phyloP scores from a whole-genome alignment of 2,113 vertebrate genomes.

The Indicator indicator region DNA sequence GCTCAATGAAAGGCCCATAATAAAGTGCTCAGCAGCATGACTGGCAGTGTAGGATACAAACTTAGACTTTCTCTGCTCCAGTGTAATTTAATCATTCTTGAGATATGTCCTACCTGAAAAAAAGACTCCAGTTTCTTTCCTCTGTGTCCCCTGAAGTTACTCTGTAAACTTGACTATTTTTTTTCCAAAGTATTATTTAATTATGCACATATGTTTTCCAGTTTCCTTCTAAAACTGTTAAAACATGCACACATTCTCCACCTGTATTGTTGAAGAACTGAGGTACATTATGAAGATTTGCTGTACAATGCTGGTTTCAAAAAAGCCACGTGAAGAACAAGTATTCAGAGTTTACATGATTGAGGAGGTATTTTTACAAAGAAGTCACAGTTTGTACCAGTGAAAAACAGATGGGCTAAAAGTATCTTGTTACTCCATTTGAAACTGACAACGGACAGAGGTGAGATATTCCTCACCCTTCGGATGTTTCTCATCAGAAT shows the following conservation, averaged over 20 bases:
- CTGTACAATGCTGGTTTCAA: neutral
- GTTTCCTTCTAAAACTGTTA: constrained; percentile 1
- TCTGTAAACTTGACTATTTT: neutral
- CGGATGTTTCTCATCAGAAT: neutral
- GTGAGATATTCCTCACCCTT: neutral
- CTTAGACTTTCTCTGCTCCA: neutral
- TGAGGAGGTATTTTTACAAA: constrained; percentile 12
- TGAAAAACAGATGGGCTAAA: neutral
- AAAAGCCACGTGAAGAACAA: neutral
- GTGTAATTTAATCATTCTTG: neutral
- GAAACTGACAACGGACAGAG: neutral
- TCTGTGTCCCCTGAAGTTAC: neutral
- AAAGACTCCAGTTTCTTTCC: neutral
- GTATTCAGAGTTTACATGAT: neutral
- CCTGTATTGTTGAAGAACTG: neutral
- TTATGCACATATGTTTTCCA: neutral
- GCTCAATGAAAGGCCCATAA: neutral
- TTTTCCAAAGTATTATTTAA: neutral
- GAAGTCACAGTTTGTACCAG: neutral
- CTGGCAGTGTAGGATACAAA: constrained; percentile 35
- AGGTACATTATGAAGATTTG: neutral
- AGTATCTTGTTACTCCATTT: neutral
- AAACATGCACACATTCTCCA: neutral
- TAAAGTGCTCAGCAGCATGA: constrained; percentile 50
- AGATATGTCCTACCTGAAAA: constrained; percentile 4